A percentile compares a stretch with the other conserved stretches of the same genome.
Conservation (phyloP, 1,140 invertebrate species). For the Scaptodrosophila lebanonensis region DNA sequence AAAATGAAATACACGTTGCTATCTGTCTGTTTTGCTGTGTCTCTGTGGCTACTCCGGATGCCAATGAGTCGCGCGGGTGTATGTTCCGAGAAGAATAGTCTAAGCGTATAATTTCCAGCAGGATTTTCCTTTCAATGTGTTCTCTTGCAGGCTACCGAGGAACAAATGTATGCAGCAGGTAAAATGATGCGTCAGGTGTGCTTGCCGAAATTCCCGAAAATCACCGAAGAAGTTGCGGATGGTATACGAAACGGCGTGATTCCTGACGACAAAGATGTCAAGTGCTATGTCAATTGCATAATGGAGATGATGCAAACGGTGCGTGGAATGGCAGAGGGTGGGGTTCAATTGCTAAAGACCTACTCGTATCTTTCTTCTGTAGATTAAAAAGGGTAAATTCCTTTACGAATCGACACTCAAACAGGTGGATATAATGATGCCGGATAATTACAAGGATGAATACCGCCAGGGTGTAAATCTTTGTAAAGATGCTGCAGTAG, state of each 20-base stretch:
- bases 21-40: no score
- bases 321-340: background rate
- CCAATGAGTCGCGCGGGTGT: no score
- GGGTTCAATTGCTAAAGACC: background rate
- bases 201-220: constrained; percentile 60
- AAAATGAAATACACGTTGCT: no score
- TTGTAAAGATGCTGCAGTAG: constrained; percentile 58
- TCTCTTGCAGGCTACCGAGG: constrained; percentile 78
- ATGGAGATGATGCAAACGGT: constrained; percentile 76
- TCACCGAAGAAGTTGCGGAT: constrained; percentile 50
- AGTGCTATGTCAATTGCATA: constrained; percentile 70
- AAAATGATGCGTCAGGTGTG: constrained; percentile 67
- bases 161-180: constrained; percentile 66
- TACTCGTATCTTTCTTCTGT: background rate
- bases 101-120: background rate
- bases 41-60: no score
- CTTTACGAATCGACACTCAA: constrained; percentile 58
- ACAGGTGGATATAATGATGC: constrained; percentile 65
- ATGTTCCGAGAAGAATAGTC: no score
- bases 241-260: constrained; percentile 47
- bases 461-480: constrained; percentile 43
- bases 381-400: constrained; percentile 75
- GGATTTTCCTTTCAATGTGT: background rate
- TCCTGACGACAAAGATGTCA: constrained; percentile 62
- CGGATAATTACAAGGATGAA: constrained; percentile 55